These are phyloP conservation scores for Drosophila aff. DNA, from an alignment of 1,140 invertebrate species.

Conservation along the genomic window DNA sequence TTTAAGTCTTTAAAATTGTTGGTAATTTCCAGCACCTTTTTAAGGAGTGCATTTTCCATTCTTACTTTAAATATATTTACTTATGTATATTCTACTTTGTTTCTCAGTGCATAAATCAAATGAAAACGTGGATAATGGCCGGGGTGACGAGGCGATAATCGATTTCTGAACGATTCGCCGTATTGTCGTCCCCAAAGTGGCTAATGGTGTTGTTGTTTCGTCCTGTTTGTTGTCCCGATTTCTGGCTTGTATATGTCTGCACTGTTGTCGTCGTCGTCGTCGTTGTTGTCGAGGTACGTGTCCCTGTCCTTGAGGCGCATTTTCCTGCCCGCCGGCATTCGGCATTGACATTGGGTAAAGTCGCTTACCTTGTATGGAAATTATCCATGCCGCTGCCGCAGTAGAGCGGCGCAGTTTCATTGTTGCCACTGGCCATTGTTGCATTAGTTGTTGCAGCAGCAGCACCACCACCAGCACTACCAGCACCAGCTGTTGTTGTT, in stretches of 20 bases:
- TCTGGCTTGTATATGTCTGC: constrained; percentile 15
- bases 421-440: constrained; percentile 72
- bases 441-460: constrained; percentile 7
- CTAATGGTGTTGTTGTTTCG: constrained; percentile 31
- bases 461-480: constrained; percentile 19
- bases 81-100: not conserved
- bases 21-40: no score
- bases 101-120: constrained; percentile 23
- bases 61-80: no score
- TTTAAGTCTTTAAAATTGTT: no score
- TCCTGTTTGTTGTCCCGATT: constrained; percentile 9
- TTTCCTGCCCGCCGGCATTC: constrained; percentile 17
- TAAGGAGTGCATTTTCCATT: no score
- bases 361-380: constrained; percentile 76
- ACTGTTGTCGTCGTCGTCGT: constrained; percentile 7
- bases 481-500: constrained; percentile 22
- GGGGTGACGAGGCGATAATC: constrained; percentile 55
- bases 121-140: constrained; percentile 39
- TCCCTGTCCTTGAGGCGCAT: constrained; percentile 48
- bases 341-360: constrained; percentile 46
- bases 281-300: constrained; percentile 1
- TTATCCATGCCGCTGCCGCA: constrained; percentile 81
- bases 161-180: constrained; percentile 63
- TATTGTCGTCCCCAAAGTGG: constrained; percentile 33
- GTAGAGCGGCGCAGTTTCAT: constrained; percentile 74